Percentiles rank a stretch among this genome's conserved stretches.
Conservation (phyloP, 2,888 invertebrate genomes). For the Empis stercorea region DNA sequence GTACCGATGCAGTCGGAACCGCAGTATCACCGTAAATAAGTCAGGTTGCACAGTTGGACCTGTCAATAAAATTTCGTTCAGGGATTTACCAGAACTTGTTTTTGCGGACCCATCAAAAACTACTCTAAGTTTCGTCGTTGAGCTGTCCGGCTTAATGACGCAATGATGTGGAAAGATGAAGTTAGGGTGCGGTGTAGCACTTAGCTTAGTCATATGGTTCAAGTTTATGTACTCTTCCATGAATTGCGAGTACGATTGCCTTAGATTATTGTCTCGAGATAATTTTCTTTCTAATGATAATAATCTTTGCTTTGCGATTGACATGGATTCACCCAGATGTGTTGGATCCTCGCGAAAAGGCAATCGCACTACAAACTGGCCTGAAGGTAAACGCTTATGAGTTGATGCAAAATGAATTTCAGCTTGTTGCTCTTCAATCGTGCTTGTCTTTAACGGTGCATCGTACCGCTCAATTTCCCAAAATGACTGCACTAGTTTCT, state of each 20-base stretch:
- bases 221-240: no score
- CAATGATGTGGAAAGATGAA: conserved; percentile 7
- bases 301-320: background rate
- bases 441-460: no score
- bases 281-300: background rate
- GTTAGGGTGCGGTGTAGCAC: background rate
- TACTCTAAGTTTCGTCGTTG: conserved; percentile 3
- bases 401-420: background rate
- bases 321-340: background rate
- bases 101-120: conserved; percentile 7
- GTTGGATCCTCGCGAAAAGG: background rate
- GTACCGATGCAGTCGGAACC: conserved; percentile 5
- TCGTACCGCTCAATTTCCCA: no score
- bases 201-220: no score
- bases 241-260: no score
- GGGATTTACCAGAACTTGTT: conserved; percentile 3
- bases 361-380: background rate
- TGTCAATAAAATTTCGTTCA: conserved; percentile 6
- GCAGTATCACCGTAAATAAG: conserved; percentile 4
- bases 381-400: background rate
- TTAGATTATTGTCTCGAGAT: no score
- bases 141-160: conserved; percentile 1
- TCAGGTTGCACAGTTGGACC: conserved; percentile 9
- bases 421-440: background rate
- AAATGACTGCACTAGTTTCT: no score